phyloP scores from a whole-genome alignment of 2,797 vertebrate genomes.

The Dendrocincla fuliginosa region DNA sequence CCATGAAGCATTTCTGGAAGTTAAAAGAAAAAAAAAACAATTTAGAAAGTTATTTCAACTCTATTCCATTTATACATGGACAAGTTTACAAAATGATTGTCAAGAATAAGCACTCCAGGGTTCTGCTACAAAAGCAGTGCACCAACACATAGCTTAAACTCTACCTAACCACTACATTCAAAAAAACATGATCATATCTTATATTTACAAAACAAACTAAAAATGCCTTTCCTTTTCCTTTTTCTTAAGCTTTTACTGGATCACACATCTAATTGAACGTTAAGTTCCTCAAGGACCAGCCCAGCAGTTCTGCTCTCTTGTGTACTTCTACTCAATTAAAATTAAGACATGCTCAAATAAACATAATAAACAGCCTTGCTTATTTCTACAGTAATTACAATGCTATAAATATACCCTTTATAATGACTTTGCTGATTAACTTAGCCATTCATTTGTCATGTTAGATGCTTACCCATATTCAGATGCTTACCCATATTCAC shows the following conservation, averaged over 20 bases:
- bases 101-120: background rate
- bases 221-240: background rate
- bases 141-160: background rate
- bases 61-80: background rate
- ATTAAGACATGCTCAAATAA: background rate
- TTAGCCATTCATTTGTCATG: background rate
- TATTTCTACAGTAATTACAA: background rate
- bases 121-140: background rate
- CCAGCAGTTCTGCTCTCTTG: background rate
- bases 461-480: background rate
- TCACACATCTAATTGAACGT: background rate
- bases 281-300: background rate
- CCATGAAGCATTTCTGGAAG: conserved; percentile 98
- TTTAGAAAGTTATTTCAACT: background rate
- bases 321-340: background rate
- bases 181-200: background rate
- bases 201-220: background rate
- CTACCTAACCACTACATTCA: background rate
- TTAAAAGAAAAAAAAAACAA: conserved; percentile 65
- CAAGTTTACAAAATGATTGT: background rate
- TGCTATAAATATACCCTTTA: background rate
- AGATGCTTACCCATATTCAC: too few species aligned
- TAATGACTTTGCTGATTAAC: background rate
- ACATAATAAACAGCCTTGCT: background rate
- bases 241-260: background rate